These are phyloP conservation scores for Neotoxoptera formosana DNA, from an alignment of 1,140 invertebrate species.

Conservation along the genomic window DNA sequence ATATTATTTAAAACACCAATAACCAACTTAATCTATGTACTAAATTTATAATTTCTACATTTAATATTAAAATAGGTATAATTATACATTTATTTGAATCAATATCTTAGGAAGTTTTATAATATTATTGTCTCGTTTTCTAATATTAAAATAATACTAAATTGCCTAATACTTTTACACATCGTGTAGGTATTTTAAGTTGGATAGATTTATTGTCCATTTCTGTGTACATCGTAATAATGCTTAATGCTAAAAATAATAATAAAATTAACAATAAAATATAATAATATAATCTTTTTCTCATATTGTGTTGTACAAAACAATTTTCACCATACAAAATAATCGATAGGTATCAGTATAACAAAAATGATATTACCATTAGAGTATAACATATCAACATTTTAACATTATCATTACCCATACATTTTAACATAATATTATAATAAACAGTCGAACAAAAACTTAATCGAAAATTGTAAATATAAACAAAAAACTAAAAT, in stretches of 20 bases:
- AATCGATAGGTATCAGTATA: neutral
- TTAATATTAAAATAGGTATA: neutral
- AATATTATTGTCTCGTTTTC: neutral
- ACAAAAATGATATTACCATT: neutral
- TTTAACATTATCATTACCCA: neutral
- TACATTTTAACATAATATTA: neutral
- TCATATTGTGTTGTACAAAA: constrained; percentile 1
- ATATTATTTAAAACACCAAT: neutral
- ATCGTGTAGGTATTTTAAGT: neutral
- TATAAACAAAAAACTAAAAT: neutral
- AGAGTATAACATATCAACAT: neutral
- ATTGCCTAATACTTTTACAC: neutral
- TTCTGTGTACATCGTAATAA: neutral
- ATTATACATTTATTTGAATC: neutral
- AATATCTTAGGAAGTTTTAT: neutral
- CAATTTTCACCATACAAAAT: neutral
- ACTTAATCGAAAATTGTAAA: neutral
- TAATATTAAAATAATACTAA: neutral
- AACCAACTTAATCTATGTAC: neutral
- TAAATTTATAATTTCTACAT: neutral
- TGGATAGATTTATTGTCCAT: constrained; percentile 20
- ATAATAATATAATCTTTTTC: neutral
- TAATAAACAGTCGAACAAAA: neutral
- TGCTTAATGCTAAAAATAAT: constrained; percentile 9
- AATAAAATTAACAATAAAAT: neutral